Evolutionary conservation across 2,888 invertebrate genomes (phyloP).

Genomic region (Polyploca ridens): DNA sequence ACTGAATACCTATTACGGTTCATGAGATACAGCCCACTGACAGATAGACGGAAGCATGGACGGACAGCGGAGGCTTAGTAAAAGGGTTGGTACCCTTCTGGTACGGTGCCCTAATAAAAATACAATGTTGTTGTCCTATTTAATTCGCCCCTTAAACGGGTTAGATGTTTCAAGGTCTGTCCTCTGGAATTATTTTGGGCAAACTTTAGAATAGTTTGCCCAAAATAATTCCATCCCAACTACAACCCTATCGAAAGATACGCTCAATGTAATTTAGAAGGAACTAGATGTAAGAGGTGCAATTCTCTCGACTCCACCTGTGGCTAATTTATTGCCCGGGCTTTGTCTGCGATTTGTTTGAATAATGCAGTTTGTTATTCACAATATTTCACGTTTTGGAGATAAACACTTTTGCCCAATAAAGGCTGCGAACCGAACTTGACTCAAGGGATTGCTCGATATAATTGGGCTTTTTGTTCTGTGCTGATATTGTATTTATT

Average conservation of each 20-base stretch:
- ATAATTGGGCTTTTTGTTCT: neutral
- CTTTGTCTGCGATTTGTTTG: conserved; percentile 38
- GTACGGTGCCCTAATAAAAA: no score
- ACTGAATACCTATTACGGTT: no score
- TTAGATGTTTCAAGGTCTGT: neutral
- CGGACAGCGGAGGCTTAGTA: no score
- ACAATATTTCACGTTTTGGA: conserved; percentile 18
- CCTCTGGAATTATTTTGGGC: no score
- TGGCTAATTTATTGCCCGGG: conserved; percentile 58
- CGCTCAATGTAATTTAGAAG: conserved; percentile 50
- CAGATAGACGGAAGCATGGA: no score
- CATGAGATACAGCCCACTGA: no score
- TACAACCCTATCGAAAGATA: conserved; percentile 33
- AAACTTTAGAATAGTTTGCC: conserved; percentile 24
- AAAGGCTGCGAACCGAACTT: neutral
- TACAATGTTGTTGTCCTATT: neutral
- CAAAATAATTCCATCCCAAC: conserved; percentile 15
- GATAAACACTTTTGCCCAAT: conserved; percentile 17
- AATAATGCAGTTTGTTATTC: conserved; percentile 43
- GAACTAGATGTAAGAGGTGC: conserved; percentile 57
- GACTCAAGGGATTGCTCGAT: neutral
- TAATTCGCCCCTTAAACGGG: no score
- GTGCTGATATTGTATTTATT: neutral
- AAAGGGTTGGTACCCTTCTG: no score
- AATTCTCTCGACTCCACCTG: conserved; percentile 61